Evolutionary conservation across 1,140 invertebrate genomes (phyloP).

Genomic region (Trichogramma pretiosum): DNA sequence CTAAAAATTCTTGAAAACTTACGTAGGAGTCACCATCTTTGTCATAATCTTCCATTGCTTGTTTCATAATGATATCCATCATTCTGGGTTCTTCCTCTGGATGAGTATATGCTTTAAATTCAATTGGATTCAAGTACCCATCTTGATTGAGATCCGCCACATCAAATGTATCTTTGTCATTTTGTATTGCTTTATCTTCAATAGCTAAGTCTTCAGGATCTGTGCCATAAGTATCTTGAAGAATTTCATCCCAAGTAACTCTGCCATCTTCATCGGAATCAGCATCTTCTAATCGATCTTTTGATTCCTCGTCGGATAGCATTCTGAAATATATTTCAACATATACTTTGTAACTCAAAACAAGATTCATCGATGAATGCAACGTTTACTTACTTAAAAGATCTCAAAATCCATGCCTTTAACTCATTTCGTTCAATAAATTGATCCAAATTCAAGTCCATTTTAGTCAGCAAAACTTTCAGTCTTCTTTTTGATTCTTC

Average conservation of each 20-base stretch:
- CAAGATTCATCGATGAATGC: too few relatives aligned
- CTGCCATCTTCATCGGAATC: conserved; percentile 75
- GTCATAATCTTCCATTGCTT: conserved; percentile 81
- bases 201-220: conserved; percentile 49
- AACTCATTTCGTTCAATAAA: conserved; percentile 75
- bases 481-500: conserved; percentile 81
- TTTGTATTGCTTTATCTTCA: conserved; percentile 52
- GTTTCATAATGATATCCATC: conserved; percentile 73
- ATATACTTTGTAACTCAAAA: too few relatives aligned
- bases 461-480: conserved; percentile 69
- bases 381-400: conserved; percentile 61
- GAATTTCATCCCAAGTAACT: conserved; percentile 83
- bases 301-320: conserved; percentile 79
- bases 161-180: conserved; percentile 80
- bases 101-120: conserved; percentile 85
- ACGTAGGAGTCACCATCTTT: conserved; percentile 72
- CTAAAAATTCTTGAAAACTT: conserved; percentile 75
- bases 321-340: conserved; percentile 53
- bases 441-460: conserved; percentile 77
- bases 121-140: conserved; percentile 63
- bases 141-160: conserved; percentile 82
- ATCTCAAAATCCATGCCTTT: conserved; percentile 85
- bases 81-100: conserved; percentile 89
- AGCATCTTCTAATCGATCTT: conserved; percentile 76
- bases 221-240: conserved; percentile 70